Base-by-base conservation (phyloP, 2,113 vertebrate species). In the Neofelis nebulosa region DNA sequence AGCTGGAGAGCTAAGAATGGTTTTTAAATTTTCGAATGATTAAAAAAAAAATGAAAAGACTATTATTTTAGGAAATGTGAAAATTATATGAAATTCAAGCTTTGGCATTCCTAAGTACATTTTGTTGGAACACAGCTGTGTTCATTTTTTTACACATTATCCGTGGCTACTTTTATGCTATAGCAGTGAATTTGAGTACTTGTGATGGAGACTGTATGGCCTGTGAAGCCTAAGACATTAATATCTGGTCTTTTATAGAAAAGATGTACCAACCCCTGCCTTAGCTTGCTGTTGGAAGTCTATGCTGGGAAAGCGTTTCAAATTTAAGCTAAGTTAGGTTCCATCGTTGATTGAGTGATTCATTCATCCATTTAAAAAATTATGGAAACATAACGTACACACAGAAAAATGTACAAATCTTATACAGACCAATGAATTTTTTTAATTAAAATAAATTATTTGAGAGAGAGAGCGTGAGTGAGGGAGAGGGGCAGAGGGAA, bases 21-120 rank as follows among this genome's bases (percentile, higher is more conserved):
- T 57, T 94, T 90, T 85, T 50, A 79, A 36, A 36, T n/a, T 91
- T 91, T 93, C 48, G 33, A 61, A n/a, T 94, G 68, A 81, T 66
- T 85, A 16, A 63, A 61, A 78, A 83, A 82, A 83, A 82, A 88
- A 68, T 50, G 11, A 69, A 45, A 96, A 80, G 57, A 52, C 18
- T 74, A 15, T 85, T 25, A 65, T n/a, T 86, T 96, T 12, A 90
- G 38, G 74, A 83, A 9, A n/a, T 55, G 38, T 91, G 79, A 94
- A 92, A 87, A 78, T 80, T 27, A 57, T 7, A 16, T 69, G 55
- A 66, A 31, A 76, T 55, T 92, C 3, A 5, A 83, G 76, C 41
- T n/a, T 86, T 14, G 63, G 2, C 33, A 0, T 68, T 94, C 79
- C 38, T 33, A 19, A 68, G 36, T 48, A 21, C 1, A 12, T 91